phyloP scores from a whole-genome alignment of 1,140 invertebrate species.

The Neocloeon triangulifer region DNA sequence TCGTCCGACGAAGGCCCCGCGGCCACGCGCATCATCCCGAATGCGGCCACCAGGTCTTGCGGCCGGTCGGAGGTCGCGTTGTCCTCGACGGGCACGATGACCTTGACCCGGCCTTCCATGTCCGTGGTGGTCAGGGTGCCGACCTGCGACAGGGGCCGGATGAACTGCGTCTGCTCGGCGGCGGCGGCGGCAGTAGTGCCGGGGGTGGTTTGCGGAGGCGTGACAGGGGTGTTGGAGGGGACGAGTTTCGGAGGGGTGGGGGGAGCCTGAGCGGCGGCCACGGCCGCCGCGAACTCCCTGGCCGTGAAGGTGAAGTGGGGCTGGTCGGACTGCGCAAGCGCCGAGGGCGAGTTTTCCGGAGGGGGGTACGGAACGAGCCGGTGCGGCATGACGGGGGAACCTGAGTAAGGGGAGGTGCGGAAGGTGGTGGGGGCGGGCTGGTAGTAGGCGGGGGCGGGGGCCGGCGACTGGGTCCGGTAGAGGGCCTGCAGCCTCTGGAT shows the following conservation, averaged over 20 bases:
- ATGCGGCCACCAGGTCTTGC: constrained; percentile 10
- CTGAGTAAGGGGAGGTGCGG: constrained; percentile 8
- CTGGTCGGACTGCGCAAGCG: too few species aligned
- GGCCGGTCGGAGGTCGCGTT: too few species aligned
- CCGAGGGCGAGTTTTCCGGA: neutral
- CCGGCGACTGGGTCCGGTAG: constrained; percentile 12
- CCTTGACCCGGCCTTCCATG: constrained; percentile 24
- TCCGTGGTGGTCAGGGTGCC: constrained; percentile 31
- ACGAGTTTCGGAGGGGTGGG: too few species aligned
- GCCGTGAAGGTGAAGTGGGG: neutral
- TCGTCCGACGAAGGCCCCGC: constrained; percentile 9
- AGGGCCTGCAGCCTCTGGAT: constrained; percentile 28
- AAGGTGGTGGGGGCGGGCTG: constrained; percentile 5
- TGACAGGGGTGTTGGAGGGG: too few species aligned
- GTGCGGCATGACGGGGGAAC: constrained; percentile 10
- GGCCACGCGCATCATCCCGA: constrained; percentile 7
- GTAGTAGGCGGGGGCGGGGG: constrained; percentile 13
- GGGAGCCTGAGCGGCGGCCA: neutral
- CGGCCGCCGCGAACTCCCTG: neutral
- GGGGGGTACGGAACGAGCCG: constrained; percentile 11
- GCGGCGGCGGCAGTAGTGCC: constrained; percentile 10
- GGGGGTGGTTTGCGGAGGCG: too few species aligned
- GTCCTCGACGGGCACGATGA: constrained; percentile 21
- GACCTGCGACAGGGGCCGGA: constrained; percentile 39
- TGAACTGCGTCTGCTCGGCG: constrained; percentile 25